phyloP scores from a whole-genome alignment of 2,888 invertebrate genomes.

The Chrysomela aeneicollis region DNA sequence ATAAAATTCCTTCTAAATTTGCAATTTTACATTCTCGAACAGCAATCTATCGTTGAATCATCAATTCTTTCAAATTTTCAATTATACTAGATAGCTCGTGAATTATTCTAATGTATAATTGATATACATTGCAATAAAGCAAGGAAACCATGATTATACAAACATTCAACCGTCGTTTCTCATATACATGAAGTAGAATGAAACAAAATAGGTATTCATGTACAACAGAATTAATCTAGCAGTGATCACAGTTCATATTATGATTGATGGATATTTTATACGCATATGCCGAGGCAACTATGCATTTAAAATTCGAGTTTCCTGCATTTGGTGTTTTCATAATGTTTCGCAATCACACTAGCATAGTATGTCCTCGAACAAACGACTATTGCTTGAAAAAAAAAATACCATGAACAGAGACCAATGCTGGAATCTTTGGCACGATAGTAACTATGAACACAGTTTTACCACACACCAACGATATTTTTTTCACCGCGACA shows the following conservation, averaged over 20 bases:
- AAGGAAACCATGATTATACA: too few species aligned
- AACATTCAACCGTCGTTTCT: not conserved
- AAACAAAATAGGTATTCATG: constrained; percentile 6
- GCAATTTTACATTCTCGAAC: too few species aligned
- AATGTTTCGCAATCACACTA: not conserved
- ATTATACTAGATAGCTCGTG: too few species aligned
- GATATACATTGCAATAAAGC: too few species aligned
- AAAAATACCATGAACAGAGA: not conserved
- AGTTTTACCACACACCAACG: too few species aligned
- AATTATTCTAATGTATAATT: too few species aligned
- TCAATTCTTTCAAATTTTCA: too few species aligned
- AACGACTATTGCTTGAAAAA: not conserved
- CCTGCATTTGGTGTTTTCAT: not conserved
- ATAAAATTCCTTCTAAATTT: too few species aligned
- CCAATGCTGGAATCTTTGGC: too few species aligned
- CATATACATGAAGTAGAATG: not conserved
- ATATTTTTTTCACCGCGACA: too few species aligned
- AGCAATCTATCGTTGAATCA: too few species aligned
- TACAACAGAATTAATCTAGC: constrained; percentile 37
- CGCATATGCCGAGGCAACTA: constrained; percentile 33
- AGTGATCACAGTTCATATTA: constrained; percentile 41
- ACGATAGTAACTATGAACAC: too few species aligned
- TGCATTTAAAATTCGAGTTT: not conserved
- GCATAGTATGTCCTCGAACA: not conserved
- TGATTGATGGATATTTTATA: constrained; percentile 45